These are phyloP conservation scores for Halcyon smyrnensis DNA, from an alignment of 2,797 vertebrate genomes.

Conservation along the genomic window DNA sequence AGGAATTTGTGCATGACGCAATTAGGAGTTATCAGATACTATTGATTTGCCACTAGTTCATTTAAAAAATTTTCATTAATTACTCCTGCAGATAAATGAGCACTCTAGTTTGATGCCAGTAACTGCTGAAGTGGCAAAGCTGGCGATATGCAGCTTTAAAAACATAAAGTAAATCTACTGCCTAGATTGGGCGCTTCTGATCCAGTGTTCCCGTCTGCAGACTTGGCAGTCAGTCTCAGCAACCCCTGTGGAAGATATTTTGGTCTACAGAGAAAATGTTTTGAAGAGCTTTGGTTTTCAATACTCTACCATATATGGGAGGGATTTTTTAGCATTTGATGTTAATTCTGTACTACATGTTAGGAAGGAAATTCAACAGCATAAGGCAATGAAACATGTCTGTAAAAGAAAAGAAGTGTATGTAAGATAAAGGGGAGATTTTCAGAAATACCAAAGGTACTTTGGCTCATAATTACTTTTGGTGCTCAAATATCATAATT, in stretches of 20 bases:
- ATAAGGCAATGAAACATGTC: conserved; percentile 3
- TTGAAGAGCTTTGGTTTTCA: conserved; percentile 57
- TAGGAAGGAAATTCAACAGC: conserved; percentile 7
- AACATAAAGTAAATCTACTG: not conserved
- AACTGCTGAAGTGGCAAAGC: conserved; percentile 3
- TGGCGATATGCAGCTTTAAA: not conserved
- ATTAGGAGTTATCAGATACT: not conserved
- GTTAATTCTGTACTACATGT: conserved; percentile 39
- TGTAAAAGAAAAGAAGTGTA: not conserved
- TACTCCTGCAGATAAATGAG: not conserved
- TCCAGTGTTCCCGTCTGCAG: conserved; percentile 18
- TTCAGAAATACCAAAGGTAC: not conserved
- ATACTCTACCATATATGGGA: conserved; percentile 65
- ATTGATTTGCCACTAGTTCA: not conserved
- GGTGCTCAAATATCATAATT: not conserved
- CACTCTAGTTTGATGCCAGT: not conserved
- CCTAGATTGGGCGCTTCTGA: not conserved
- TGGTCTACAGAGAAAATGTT: conserved; percentile 62
- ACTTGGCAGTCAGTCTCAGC: conserved; percentile 50
- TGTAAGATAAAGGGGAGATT: not conserved
- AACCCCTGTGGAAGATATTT: conserved; percentile 29
- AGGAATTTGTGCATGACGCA: not conserved
- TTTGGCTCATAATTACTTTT: not conserved
- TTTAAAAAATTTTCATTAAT: not conserved
- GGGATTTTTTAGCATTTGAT: conserved; percentile 49